These are phyloP conservation scores for Podarcis raffonei DNA, from an alignment of 2,113 vertebrate species.

Conservation along the genomic window DNA sequence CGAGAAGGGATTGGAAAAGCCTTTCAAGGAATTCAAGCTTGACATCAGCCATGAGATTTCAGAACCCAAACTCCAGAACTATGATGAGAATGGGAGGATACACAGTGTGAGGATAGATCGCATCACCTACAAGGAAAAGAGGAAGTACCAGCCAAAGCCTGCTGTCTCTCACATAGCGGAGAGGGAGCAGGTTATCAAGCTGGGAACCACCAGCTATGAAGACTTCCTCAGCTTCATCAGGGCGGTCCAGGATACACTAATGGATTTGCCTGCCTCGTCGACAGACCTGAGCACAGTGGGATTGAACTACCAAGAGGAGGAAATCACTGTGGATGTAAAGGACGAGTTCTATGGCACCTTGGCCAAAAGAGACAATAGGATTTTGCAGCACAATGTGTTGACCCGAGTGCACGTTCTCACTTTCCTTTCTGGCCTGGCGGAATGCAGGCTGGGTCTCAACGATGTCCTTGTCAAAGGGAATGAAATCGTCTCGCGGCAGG, in stretches of 20 bases:
- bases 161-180: conserved; percentile 81
- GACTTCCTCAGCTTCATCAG: conserved; percentile 86
- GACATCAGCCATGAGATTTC: conserved; percentile 84
- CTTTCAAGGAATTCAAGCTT: conserved; percentile 85
- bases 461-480: conserved; percentile 88
- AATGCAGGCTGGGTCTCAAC: conserved; percentile 86
- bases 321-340: conserved; percentile 84
- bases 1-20: conserved; percentile 87
- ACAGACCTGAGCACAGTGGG: conserved; percentile 78
- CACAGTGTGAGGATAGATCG: conserved; percentile 86
- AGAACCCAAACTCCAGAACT: conserved; percentile 87
- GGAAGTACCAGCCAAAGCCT: conserved; percentile 87
- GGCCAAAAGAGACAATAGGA: conserved; percentile 77
- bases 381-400: conserved; percentile 81
- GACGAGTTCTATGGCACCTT: conserved; percentile 85
- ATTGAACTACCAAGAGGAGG: conserved; percentile 84
- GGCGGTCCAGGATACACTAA: conserved; percentile 80
- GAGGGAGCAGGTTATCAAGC: conserved; percentile 85
- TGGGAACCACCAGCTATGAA: conserved; percentile 84
- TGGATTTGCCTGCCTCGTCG: conserved; percentile 73
- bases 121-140: conserved; percentile 86
- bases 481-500: conserved; percentile 86
- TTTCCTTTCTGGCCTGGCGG: conserved; percentile 84
- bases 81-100: conserved; percentile 85
- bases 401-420: conserved; percentile 83